A percentile compares a stretch with the other conserved stretches of the same genome.
phyloP scores from a whole-genome alignment of 2,888 invertebrate species.

The Mythimna vitellina region DNA sequence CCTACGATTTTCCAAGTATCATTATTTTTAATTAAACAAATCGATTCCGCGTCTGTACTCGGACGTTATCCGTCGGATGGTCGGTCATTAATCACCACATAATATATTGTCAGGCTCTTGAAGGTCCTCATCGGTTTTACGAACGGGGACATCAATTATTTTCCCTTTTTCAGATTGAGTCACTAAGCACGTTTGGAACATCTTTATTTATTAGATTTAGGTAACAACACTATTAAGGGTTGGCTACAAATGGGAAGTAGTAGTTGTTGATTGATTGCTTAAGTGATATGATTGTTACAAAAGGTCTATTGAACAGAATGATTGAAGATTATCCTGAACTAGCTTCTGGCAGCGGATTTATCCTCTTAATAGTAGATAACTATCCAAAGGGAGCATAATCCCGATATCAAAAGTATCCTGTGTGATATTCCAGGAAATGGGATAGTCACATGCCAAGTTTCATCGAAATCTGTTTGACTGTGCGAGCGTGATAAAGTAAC shows the following conservation, averaged over 20 bases:
- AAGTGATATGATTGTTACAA: not conserved
- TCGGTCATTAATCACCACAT: conserved; percentile 72
- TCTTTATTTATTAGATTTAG: conserved; percentile 27
- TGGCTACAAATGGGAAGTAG: not conserved
- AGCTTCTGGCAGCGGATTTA: not conserved
- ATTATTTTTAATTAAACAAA: conserved; percentile 78
- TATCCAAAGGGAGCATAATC: too few species aligned
- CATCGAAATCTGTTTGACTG: not conserved
- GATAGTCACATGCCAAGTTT: not conserved
- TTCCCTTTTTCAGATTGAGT: conserved; percentile 56
- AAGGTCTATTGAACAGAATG: not conserved
- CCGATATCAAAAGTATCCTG: too few species aligned
- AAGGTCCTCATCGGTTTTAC: conserved; percentile 57
- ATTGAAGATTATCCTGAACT: not conserved
- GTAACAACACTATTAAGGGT: not conserved
- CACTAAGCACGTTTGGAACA: conserved; percentile 10
- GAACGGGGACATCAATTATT: conserved; percentile 62
- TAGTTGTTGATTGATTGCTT: conserved; percentile 13
- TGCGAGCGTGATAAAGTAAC: not conserved
- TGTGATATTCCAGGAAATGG: not conserved
- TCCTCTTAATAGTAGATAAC: not conserved
- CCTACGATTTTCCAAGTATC: conserved; percentile 42
- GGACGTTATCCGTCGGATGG: conserved; percentile 66
- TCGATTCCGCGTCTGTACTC: conserved; percentile 64
- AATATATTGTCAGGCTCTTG: conserved; percentile 61